Evolutionary conservation across 1,140 invertebrate genomes (phyloP), one percentile per base, ranked within the genome.

Genomic region (Phocides pigmalion): DNA sequence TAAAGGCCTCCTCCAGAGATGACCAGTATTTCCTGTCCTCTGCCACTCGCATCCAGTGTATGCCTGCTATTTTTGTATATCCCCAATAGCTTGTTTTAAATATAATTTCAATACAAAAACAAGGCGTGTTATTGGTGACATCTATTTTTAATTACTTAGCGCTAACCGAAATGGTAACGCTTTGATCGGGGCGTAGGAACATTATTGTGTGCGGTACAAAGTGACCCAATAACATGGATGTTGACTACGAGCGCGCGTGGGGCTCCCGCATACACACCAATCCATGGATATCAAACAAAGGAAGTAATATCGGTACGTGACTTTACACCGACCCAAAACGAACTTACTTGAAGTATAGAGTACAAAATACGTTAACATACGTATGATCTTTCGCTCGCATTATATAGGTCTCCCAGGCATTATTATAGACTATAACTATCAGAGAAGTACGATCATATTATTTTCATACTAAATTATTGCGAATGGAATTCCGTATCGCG

Each of bases 381-480:
- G 4, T 14, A 14, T 19, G 16, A 41, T 25, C 17, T 12, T 3
- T 4, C 16, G 16, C 41, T 39, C 17, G 41, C 20, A 47, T 35
- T 35, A 42, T 47, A 46, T 19, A 22, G 51, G 42, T 59, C 56
- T 59, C 56, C 6, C 28, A 46, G 37, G 54, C 37, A 11, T 59
- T 59, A 59, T 59, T 59, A 59, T 0, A 16, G 9, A 39, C 35
- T 54, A 54, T 54, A 22, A 54, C 56, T 59, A 59, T 59, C 16
- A 47, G 42, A 59, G 61, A 62, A 67, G 61, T 67, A 58, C 35
- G 65, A 37, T 32, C 12, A 35, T 58, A 62, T 59, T 66, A 66
- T 59, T 62, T 67, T 54, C 49, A 35, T 46, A 54, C 61, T 28
- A 56, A 62, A 62, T 67, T 62, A 62, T 50, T 67, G 65, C 61